phyloP scores from a whole-genome alignment of 1,140 invertebrate species.

The Thalassaphorura encarpata region DNA sequence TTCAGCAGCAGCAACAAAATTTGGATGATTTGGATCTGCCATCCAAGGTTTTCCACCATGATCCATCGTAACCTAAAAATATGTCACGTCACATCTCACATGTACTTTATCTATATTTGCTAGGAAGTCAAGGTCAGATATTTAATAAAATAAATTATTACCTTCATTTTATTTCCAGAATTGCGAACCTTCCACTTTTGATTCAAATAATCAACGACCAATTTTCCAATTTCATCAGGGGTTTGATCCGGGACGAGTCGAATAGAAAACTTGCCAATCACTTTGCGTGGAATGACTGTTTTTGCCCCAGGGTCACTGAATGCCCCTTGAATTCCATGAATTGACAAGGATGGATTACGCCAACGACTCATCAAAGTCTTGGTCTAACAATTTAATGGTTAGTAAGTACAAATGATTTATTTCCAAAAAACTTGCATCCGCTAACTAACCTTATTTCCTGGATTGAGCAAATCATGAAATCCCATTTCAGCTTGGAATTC shows the following conservation, averaged over 20 bases:
- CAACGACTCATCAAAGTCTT: constrained; percentile 71
- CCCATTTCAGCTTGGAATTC: constrained; percentile 68
- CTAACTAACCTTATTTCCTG: constrained; percentile 55
- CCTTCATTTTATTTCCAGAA: constrained; percentile 77
- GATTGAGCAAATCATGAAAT: constrained; percentile 56
- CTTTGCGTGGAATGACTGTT: constrained; percentile 90
- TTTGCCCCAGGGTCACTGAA: constrained; percentile 49
- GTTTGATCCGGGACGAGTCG: constrained; percentile 86
- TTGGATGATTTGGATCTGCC: constrained; percentile 78
- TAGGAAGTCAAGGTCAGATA: background rate
- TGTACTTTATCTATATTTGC: background rate
- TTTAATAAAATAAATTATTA: constrained; percentile 41
- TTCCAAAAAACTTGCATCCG: constrained; percentile 1
- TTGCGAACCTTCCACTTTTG: constrained; percentile 55
- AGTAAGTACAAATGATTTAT: background rate
- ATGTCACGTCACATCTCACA: background rate
- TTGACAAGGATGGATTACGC: constrained; percentile 77
- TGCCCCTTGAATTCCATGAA: constrained; percentile 80
- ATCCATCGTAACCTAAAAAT: constrained; percentile 46
- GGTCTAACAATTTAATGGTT: background rate
- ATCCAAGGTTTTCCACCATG: constrained; percentile 85
- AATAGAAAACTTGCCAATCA: constrained; percentile 93
- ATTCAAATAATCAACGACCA: constrained; percentile 61
- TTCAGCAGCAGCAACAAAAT: constrained; percentile 76
- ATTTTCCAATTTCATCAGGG: constrained; percentile 60